These are phyloP conservation scores for Salticus scenicus DNA, from an alignment of 2,888 invertebrate genomes.

Conservation along the genomic window DNA sequence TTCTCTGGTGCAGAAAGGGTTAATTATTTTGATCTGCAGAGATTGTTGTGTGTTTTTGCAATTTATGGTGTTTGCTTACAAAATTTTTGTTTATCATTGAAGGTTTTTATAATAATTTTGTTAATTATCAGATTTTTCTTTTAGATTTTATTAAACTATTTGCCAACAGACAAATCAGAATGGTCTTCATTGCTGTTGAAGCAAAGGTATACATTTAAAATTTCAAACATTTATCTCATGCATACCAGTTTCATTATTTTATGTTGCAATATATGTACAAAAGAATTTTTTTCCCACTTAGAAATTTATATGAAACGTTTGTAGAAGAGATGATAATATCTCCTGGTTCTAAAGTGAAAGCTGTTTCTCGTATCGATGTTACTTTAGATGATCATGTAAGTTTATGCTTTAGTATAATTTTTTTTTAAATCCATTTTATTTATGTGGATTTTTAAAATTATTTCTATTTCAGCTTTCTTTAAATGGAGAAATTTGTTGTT, in stretches of 20 bases:
- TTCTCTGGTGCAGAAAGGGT: no score
- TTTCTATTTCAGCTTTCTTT: no score
- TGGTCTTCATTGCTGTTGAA: conserved; percentile 84
- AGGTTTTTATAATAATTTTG: conserved; percentile 20
- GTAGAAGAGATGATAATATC: conserved; percentile 89
- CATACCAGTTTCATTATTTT: no score
- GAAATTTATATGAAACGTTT: conserved; percentile 75
- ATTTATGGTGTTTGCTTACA: no score
- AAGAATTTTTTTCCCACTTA: conserved; percentile 72
- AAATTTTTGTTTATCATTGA: no score
- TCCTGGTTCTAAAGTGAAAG: conserved; percentile 81
- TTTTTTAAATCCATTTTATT: no score
- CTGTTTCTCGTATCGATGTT: conserved; percentile 78
- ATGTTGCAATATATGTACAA: no score
- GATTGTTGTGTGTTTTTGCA: no score
- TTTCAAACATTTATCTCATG: no score
- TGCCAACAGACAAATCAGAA: conserved; percentile 82
- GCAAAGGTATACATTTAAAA: conserved; percentile 80
- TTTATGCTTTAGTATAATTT: conserved; percentile 16
- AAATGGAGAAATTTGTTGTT: not conserved
- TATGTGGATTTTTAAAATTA: no score
- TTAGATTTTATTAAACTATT: conserved; percentile 86
- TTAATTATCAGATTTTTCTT: conserved; percentile 40
- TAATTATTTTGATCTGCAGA: no score
- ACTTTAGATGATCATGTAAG: conserved; percentile 77